Evolutionary conservation across 2,888 invertebrate genomes (phyloP).

Genomic region (Vanessa cardui): DNA sequence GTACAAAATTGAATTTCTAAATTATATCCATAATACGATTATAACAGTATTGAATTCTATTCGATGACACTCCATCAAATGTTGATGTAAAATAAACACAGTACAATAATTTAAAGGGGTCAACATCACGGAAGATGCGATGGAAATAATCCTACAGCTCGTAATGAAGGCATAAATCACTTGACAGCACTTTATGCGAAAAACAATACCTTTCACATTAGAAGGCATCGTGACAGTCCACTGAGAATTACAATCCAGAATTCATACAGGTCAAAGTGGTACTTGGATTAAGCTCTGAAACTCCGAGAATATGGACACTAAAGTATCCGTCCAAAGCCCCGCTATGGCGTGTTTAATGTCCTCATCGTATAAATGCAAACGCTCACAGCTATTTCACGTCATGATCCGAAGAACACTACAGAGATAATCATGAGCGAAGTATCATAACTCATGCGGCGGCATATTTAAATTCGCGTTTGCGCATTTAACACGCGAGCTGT

Average conservation of each 20-base stretch:
- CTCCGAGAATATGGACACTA: conserved; percentile 34
- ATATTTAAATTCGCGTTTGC: conserved; percentile 62
- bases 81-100: background rate
- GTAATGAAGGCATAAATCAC: conserved; percentile 30
- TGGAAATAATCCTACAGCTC: background rate
- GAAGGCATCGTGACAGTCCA: conserved; percentile 41
- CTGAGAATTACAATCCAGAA: conserved; percentile 35
- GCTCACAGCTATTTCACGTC: conserved; percentile 36
- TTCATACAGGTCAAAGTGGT: conserved; percentile 38
- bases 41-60: too few relatives aligned
- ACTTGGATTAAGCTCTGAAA: conserved; percentile 22
- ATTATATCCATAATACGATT: too few relatives aligned
- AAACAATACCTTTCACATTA: conserved; percentile 37
- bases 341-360: conserved; percentile 35
- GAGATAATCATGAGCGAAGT: conserved; percentile 61
- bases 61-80: background rate
- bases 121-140: background rate
- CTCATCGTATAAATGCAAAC: conserved; percentile 36
- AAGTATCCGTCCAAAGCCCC: conserved; percentile 26
- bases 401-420: conserved; percentile 50
- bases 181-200: conserved; percentile 31
- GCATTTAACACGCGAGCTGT: conserved; percentile 63
- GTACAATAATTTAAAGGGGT: background rate
- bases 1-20: background rate
- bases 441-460: conserved; percentile 52